Evolutionary conservation across 2,888 invertebrate species (phyloP).

Genomic region (Cheilosia variabilis): DNA sequence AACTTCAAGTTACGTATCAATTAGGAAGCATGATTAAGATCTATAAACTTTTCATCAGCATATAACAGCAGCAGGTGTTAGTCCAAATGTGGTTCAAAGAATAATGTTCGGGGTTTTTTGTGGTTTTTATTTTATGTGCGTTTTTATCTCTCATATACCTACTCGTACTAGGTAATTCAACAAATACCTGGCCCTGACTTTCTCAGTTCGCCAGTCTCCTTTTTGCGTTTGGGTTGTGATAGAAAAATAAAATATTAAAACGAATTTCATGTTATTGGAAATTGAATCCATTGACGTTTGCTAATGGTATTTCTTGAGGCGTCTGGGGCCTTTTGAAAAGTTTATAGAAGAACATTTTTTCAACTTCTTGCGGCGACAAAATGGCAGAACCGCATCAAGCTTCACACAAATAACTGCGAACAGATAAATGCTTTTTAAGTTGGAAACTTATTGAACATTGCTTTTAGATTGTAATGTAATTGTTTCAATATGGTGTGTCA

Average conservation of each 20-base stretch:
- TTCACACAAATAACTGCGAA: conserved; percentile 52
- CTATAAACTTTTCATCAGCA: too few species aligned
- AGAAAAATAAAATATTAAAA: conserved; percentile 57
- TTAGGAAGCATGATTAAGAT: too few species aligned
- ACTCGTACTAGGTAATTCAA: neutral
- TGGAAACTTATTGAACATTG: conserved; percentile 62
- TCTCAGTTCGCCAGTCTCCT: neutral
- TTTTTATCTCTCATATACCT: neutral
- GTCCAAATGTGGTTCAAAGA: neutral
- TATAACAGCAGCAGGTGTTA: too few species aligned
- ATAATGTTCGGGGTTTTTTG: neutral
- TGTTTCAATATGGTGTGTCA: conserved; percentile 20
- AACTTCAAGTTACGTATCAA: too few species aligned
- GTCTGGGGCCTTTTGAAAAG: conserved; percentile 54
- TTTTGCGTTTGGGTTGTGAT: conserved; percentile 10
- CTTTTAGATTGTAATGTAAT: conserved; percentile 54
- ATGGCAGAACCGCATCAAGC: conserved; percentile 51
- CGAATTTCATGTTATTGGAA: conserved; percentile 67
- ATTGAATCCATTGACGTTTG: conserved; percentile 42
- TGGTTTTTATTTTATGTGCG: neutral
- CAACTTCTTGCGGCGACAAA: conserved; percentile 51
- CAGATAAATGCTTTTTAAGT: conserved; percentile 72
- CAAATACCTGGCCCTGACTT: conserved; percentile 9
- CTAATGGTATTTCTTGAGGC: conserved; percentile 53
- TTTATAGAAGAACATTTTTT: conserved; percentile 39